These are phyloP conservation scores for Campopleginae sp. DNA, from an alignment of 2,888 invertebrate genomes.

Conservation along the genomic window DNA sequence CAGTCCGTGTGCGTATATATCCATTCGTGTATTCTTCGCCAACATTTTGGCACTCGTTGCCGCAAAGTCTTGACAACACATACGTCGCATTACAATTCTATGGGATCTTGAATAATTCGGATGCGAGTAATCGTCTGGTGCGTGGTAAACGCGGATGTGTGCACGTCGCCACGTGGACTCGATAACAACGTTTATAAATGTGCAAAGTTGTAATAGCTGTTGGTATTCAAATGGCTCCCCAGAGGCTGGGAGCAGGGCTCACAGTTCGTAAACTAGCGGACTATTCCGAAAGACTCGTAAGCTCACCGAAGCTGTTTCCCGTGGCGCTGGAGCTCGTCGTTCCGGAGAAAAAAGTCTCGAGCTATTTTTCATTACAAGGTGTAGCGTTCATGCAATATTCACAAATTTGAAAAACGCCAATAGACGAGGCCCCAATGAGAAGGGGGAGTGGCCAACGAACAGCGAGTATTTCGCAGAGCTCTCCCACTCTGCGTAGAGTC, in stretches of 20 bases:
- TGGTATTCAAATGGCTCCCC: not conserved
- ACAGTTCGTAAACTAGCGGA: slow-evolving; percentile 7
- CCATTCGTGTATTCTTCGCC: slow-evolving; percentile 11
- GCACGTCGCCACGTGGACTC: not conserved
- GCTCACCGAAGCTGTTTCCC: not conserved
- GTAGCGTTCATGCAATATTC: not conserved
- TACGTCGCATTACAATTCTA: not conserved
- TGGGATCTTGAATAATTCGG: not conserved
- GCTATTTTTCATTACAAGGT: not conserved
- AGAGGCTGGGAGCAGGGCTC: not conserved
- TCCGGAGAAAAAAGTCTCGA: not conserved
- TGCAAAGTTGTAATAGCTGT: not conserved
- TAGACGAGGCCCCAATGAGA: not conserved
- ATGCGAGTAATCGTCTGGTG: not conserved
- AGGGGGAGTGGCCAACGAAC: not conserved
- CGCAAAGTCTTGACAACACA: not conserved
- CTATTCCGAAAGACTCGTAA: not conserved
- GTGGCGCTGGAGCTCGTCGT: not conserved
- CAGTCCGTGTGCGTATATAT: slow-evolving; percentile 44
- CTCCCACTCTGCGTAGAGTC: not conserved
- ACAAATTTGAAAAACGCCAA: not conserved
- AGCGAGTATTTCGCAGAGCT: not conserved
- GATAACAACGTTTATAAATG: not conserved
- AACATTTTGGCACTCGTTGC: slow-evolving; percentile 13
- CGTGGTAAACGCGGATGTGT: not conserved